Base-by-base conservation (phyloP, 2,888 invertebrate genomes). In the Amorpha juglandis region DNA sequence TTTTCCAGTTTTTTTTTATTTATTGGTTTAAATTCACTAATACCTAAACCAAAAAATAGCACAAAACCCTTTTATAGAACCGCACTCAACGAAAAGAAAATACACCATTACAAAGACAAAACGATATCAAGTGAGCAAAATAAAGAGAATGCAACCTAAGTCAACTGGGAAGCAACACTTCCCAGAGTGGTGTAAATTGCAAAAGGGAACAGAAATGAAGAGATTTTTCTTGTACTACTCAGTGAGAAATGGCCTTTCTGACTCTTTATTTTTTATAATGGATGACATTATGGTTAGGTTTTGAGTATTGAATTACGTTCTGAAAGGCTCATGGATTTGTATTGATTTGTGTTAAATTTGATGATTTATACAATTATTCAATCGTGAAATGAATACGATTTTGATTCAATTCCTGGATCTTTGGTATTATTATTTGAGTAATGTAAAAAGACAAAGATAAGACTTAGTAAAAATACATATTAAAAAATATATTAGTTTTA, bases 81-180 rank as follows among this genome's bases (percentile, higher is more conserved):
- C 55, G 38, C 16, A 52, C 27, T 14, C 53, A 58, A 14, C 58
- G 19, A 55, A 35, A 33, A 58, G 16, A 42, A 19, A 58, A 58
- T 58, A 42, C 16, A 58, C 58, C 19, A 42, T 58, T 42, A 38
- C 38, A 58, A 42, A 58, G 58, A 58, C 58, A 58, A 38, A 58
- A 58, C 58, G 58, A 42, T 58, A 58, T 58, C 58, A 58, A 58
- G 58, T 21, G 58, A 11, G 58, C 12, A 19, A 58, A 58, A 42
- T 58, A 58, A 58, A 55, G 42, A 19, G 38, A 58, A 58, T 16
- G 58, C 58, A 58, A 58, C 58, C 58, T 21, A 58, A 58, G 58
- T 42, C 58, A 58, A 58, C 58, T 58, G 58, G 58, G 58, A 58
- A 38, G 58, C 42, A 58, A 42, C 58, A 58, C 58, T 58, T 12